Evolutionary conservation across 2,797 vertebrate species (phyloP).

Genomic region (Lacerta viridis): DNA sequence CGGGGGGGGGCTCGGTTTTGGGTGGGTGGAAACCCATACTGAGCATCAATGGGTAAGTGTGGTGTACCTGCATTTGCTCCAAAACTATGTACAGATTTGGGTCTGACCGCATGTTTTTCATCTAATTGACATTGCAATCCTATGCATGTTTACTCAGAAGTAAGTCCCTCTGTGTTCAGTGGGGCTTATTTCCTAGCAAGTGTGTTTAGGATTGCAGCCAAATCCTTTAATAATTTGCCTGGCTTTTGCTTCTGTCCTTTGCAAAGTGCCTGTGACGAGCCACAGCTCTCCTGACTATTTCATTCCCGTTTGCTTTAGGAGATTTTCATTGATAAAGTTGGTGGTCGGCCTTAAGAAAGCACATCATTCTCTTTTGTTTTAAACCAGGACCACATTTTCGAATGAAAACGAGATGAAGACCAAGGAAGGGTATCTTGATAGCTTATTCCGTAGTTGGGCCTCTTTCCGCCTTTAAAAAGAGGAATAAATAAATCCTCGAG

Average conservation of each 20-base stretch:
- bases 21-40: background rate
- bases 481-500: slow-evolving; percentile 38
- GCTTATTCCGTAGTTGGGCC: slow-evolving; percentile 42
- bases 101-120: background rate
- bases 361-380: slow-evolving; percentile 54
- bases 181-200: background rate
- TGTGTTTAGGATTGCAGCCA: background rate
- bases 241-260: background rate
- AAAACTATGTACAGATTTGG: background rate
- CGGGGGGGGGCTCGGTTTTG: too few relatives aligned
- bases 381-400: slow-evolving; percentile 55
- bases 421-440: slow-evolving; percentile 32
- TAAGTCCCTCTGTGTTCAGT: background rate
- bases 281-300: background rate
- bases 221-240: background rate
- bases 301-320: background rate
- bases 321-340: background rate
- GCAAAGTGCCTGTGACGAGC: background rate
- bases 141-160: background rate
- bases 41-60: background rate
- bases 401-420: slow-evolving; percentile 4
- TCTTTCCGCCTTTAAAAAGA: slow-evolving; percentile 41
- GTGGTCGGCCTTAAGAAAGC: background rate
- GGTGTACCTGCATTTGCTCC: background rate
- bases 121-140: background rate